phyloP scores from a whole-genome alignment of 2,113 vertebrate species.

The Apus apus region DNA sequence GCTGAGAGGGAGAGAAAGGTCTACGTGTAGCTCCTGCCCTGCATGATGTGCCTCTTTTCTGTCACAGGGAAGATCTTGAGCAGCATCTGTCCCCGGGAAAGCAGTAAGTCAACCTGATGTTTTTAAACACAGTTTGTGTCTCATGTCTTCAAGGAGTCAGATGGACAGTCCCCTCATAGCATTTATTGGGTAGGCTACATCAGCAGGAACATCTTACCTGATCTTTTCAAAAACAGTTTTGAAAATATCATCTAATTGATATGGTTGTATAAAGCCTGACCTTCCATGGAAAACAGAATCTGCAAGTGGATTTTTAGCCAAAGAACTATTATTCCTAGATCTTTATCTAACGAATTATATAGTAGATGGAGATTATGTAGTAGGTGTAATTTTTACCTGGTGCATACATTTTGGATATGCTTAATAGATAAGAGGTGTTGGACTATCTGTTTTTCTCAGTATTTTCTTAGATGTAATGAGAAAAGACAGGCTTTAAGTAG shows the following conservation, averaged over 20 bases:
- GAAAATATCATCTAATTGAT: neutral
- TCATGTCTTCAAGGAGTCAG: neutral
- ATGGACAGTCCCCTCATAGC: neutral
- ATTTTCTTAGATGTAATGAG: neutral
- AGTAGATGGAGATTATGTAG: neutral
- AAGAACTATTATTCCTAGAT: neutral
- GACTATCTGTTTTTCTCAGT: neutral
- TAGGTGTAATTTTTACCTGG: neutral
- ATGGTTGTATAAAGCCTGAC: neutral
- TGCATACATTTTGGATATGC: neutral
- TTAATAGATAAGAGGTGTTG: neutral
- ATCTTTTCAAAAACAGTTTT: neutral
- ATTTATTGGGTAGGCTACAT: neutral
- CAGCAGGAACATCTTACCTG: neutral
- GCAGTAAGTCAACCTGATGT: neutral
- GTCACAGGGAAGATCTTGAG: neutral
- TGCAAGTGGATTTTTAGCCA: neutral
- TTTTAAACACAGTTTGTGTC: neutral
- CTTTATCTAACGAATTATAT: neutral
- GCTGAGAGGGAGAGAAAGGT: neutral
- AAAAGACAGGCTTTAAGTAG: neutral
- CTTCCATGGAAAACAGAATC: neutral
- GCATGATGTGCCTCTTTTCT: neutral
- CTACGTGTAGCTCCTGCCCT: fast-evolving
- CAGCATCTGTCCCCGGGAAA: neutral